Base-by-base conservation (phyloP, 2,797 vertebrate species). In the Pangasius djambal region DNA sequence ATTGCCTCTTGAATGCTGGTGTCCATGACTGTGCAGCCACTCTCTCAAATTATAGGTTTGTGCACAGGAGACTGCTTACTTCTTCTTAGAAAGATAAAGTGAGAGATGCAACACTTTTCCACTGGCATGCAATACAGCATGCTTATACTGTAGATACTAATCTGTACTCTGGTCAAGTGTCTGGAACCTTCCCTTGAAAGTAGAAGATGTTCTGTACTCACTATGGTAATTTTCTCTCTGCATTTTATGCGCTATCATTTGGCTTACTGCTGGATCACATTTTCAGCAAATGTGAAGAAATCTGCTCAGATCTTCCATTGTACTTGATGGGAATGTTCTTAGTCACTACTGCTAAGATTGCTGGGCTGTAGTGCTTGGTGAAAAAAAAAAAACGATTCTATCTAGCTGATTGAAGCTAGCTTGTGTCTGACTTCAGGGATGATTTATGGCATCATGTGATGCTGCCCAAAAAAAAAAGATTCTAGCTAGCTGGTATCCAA, bases 41-140 rank as follows among this genome's bases (percentile, higher is more conserved):
- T 90, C 86, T 74, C 89, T 89, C 81, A 82, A 89, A 93, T 93
- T 89, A 94, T 92, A 83, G 22, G 57, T 37, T 6, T 44, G 57
- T 63, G 34, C 81, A 44, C 55, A 44, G 10, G 57, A 59, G 78
- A 37, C 52, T 44, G 25, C 20, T 25, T 61, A 37, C 20, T 6
- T 34, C 0, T 34, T 82, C 18, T 61, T 61, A 37, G 31, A 82
- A 82, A 61, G 34, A 59, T 2, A 15, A 34, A 25, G 6, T 63
- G 34, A 83, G 59, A 65, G 22, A 65, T 28, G 2, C 40, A 28
- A 44, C 59, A 9, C 20, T 59, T 63, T 48, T n/a, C 13, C 81
- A 8, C 81, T 63, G 12, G 13, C 59, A 28, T 44, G 81, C 37
- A 44, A n/a, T n/a, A n/a, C 6, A n/a, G 59, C 81, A 1, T 18